Evolutionary conservation across 1,140 invertebrate species (phyloP).

Genomic region (Aphaenogaster ashmeadi): DNA sequence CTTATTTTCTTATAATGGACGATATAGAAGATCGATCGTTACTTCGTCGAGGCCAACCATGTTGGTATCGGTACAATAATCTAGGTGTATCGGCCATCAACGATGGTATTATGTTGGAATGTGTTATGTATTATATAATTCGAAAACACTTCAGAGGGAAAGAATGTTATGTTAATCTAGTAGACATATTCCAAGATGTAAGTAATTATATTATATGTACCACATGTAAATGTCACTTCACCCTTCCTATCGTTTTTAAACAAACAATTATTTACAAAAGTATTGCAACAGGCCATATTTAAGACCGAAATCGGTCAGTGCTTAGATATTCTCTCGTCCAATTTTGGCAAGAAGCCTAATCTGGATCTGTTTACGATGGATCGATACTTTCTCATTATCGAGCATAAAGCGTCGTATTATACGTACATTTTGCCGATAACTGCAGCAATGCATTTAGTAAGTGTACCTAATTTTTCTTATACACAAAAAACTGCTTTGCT

Average conservation of each 20-base stretch:
- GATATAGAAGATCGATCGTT: constrained; percentile 92
- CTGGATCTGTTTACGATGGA: constrained; percentile 94
- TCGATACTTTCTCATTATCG: constrained; percentile 95
- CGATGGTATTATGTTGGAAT: constrained; percentile 94
- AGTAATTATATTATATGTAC: constrained; percentile 83
- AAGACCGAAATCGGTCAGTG: constrained; percentile 94
- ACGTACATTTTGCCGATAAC: constrained; percentile 97
- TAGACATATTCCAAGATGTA: constrained; percentile 96
- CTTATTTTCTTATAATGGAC: constrained; percentile 94
- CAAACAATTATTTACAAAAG: constrained; percentile 13
- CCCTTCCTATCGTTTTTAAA: not conserved
- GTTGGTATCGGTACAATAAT: too few species aligned
- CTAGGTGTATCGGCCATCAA: constrained; percentile 92
- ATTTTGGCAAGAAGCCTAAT: constrained; percentile 89
- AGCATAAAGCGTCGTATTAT: constrained; percentile 98
- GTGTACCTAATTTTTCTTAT: constrained; percentile 74
- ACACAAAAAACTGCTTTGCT: not conserved
- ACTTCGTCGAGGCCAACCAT: too few species aligned
- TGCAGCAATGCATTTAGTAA: constrained; percentile 95
- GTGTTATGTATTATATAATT: constrained; percentile 92
- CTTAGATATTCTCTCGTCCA: constrained; percentile 90
- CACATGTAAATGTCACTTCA: too few species aligned
- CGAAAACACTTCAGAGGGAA: constrained; percentile 92
- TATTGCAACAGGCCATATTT: constrained; percentile 88
- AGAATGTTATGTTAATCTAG: constrained; percentile 92